Evolutionary conservation across 2,888 invertebrate species (phyloP), one percentile per base, ranked within the genome.

Genomic region (Dichetophora obliterata): DNA sequence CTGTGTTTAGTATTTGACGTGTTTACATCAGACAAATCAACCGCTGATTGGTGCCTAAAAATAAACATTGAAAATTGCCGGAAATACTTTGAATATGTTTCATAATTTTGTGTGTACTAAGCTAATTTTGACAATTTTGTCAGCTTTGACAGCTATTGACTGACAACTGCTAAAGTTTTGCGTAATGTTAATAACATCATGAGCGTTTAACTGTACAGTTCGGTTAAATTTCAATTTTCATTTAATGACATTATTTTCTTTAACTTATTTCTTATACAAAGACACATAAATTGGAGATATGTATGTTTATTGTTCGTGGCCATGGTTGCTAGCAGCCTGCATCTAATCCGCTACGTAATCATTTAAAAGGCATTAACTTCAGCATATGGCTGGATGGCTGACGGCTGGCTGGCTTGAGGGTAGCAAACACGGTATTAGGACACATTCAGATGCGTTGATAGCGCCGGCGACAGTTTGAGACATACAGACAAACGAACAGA

Each of bases 331-430:
- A 54, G 4, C 63, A 6, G n/a, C 48, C 50, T 68, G 16, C 14
- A 27, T 19, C 5, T 37, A 65, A 66, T 31, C 65, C 54, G 37
- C 52, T 66, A 37, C 24, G 65, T 66, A 74, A 74, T 74, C 74
- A 66, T 74, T 74, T 54, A 74, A 72, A 65, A 50, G 19, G 50
- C 63, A 66, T 74, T 54, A 74, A 54, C 54, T 61, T 50, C n/a
- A 31, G n/a, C 24, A 5, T 4, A 31, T 31, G 71, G 57, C 37
- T 34, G 22, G 37, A 24, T 69, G 8, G 16, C 14, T 69, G n/a
- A n/a, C n/a, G n/a, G n/a, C n/a, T 14, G n/a, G 57, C n/a, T n/a
- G 54, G 54, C 14, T 37, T 8, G 24, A 2, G 24, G 37, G 37
- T 48, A 9, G 48, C 61, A 68, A 24, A 14, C 43, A 69, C 16